Evolutionary conservation across 2,797 vertebrate species (phyloP).

Genomic region (Rhadinocentrus ornatus): DNA sequence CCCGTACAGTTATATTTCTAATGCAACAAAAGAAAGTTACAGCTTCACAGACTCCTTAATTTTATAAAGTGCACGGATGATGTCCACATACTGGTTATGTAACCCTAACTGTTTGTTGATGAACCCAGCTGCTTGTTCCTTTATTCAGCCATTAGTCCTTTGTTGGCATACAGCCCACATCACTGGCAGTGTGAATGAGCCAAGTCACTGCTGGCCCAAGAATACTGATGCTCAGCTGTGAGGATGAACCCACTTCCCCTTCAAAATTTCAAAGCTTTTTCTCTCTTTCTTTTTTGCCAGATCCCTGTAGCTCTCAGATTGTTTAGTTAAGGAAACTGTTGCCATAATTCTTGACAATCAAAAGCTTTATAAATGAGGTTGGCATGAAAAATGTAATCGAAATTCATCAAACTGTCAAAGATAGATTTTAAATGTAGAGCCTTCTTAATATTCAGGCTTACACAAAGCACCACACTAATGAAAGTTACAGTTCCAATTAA

Average conservation of each 20-base stretch:
- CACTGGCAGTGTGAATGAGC: conserved; percentile 60
- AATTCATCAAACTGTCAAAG: not conserved
- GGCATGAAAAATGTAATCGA: not conserved
- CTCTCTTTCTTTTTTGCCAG: no score
- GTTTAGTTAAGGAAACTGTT: conserved; percentile 23
- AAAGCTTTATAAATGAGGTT: not conserved
- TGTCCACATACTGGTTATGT: conserved; percentile 24
- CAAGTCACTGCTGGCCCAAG: conserved; percentile 57
- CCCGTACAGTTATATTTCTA: not conserved
- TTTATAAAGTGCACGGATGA: conserved; percentile 44
- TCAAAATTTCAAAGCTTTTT: conserved; percentile 17
- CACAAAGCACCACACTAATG: conserved; percentile 13
- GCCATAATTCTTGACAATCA: conserved; percentile 6
- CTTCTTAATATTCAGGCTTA: not conserved
- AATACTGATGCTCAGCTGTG: conserved; percentile 79
- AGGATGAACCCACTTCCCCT: conserved; percentile 34
- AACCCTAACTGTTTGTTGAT: conserved; percentile 37
- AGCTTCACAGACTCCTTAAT: not conserved
- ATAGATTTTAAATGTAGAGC: conserved; percentile 8
- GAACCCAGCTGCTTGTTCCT: conserved; percentile 54
- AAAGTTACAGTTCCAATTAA: conserved; percentile 9
- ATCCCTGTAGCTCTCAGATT: conserved; percentile 17
- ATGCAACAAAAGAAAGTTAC: conserved; percentile 1
- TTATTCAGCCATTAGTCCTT: conserved; percentile 63
- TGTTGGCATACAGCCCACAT: conserved; percentile 45